Percentiles rank a stretch among this genome's conserved stretches.
Conservation (phyloP, 2,888 invertebrate species). For the Caenorhabditis sp. region DNA sequence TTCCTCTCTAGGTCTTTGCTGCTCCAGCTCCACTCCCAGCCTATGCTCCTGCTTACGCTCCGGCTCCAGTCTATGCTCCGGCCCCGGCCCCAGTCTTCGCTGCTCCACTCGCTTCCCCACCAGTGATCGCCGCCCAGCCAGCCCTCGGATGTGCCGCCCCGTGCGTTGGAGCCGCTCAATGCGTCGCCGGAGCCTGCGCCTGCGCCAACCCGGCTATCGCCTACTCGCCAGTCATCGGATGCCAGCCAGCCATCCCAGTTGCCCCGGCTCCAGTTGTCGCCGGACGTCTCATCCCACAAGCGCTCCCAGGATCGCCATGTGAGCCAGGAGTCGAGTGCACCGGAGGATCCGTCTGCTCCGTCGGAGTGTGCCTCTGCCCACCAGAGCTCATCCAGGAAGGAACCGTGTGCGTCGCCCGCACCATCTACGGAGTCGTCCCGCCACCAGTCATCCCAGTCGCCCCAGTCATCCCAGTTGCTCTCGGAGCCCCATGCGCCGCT, state of each 20-base stretch:
- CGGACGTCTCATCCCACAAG: slow-evolving; percentile 77
- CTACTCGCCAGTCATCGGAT: slow-evolving; percentile 65
- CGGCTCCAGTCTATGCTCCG: slow-evolving; percentile 47
- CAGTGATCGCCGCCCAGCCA: slow-evolving; percentile 60
- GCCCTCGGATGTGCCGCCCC: slow-evolving; percentile 60
- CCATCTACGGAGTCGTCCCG: slow-evolving; percentile 76
- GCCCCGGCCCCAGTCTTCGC: slow-evolving; percentile 63
- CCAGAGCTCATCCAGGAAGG: slow-evolving; percentile 78
- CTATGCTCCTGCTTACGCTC: slow-evolving; percentile 54
- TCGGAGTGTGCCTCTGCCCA: slow-evolving; percentile 78
- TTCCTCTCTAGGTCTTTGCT: slow-evolving; percentile 7
- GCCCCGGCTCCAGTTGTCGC: slow-evolving; percentile 73
- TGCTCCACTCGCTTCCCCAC: slow-evolving; percentile 44
- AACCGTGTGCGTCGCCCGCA: slow-evolving; percentile 77
- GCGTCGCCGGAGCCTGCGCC: slow-evolving; percentile 71
- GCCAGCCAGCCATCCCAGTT: slow-evolving; percentile 56
- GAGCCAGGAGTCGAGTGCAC: slow-evolving; percentile 79
- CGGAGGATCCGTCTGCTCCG: slow-evolving; percentile 78
- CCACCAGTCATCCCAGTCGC: slow-evolving; percentile 68
- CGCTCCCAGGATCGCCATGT: slow-evolving; percentile 73
- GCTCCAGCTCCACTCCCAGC: slow-evolving; percentile 59
- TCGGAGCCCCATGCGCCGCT: slow-evolving; percentile 68
- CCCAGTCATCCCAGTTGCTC: slow-evolving; percentile 61
- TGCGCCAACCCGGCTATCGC: slow-evolving; percentile 71
- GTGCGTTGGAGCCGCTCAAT: slow-evolving; percentile 66